A percentile compares a stretch with the other conserved stretches of the same genome.
phyloP scores from a whole-genome alignment of 2,113 vertebrate species.

The Parus major region DNA sequence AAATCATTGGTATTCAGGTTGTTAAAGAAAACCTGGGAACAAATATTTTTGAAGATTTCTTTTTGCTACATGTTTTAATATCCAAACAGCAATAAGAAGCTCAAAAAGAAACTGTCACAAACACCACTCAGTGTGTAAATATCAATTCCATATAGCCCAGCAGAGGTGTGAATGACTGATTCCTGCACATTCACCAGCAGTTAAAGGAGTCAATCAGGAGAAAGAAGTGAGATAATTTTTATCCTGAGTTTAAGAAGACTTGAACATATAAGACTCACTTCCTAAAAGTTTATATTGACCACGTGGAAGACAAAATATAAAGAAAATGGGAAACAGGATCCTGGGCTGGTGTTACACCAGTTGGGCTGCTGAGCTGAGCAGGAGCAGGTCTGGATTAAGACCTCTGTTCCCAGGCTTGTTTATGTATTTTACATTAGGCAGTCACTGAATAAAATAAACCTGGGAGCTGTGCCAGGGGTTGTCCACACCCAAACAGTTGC shows the following conservation, averaged over 20 bases:
- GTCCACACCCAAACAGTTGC: conserved; percentile 21
- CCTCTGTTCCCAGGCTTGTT: conserved; percentile 29
- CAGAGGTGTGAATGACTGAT: not conserved
- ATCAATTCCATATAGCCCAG: not conserved
- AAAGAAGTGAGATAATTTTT: not conserved
- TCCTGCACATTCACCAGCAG: not conserved
- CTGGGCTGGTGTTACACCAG: not conserved
- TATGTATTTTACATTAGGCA: conserved; percentile 25
- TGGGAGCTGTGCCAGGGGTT: conserved; percentile 17
- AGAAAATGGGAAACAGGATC: not conserved
- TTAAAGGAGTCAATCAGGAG: fast-evolving
- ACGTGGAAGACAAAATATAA: not conserved
- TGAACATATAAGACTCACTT: not conserved
- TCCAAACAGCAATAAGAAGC: not conserved
- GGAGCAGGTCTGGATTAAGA: not conserved
- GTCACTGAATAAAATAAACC: conserved; percentile 14
- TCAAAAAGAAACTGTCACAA: not conserved
- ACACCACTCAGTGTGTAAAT: not conserved
- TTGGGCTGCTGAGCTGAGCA: not conserved
- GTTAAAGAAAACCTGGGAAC: not conserved
- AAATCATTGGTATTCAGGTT: not conserved
- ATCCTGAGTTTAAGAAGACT: not conserved
- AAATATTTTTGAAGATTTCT: not conserved
- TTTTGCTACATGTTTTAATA: not conserved
- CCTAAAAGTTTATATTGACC: not conserved